phyloP scores from a whole-genome alignment of 1,140 invertebrate genomes.

The Danaus melanippus region DNA sequence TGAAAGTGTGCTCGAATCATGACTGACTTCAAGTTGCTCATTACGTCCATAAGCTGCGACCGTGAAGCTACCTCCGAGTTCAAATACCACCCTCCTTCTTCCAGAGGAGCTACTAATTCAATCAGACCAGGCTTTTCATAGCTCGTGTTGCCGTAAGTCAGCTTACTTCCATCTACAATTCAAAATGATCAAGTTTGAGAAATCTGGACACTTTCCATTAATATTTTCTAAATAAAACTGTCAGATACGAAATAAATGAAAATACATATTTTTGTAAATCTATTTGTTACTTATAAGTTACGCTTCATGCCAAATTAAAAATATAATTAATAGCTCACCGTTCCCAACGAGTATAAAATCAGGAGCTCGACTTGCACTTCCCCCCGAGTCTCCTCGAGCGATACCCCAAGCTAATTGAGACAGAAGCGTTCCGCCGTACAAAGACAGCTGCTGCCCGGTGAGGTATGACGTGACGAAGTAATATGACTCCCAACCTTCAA shows the following conservation, averaged over 20 bases:
- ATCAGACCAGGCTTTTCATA: slow-evolving; percentile 72
- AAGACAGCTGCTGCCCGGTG: slow-evolving; percentile 81
- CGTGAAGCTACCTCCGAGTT: slow-evolving; percentile 77
- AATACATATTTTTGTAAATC: slow-evolving; percentile 1
- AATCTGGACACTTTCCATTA: too few species aligned
- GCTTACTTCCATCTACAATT: slow-evolving; percentile 75
- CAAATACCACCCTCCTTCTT: slow-evolving; percentile 84
- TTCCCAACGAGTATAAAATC: slow-evolving; percentile 88
- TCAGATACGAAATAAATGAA: background rate
- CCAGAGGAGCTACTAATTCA: slow-evolving; percentile 76
- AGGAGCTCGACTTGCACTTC: slow-evolving; percentile 85
- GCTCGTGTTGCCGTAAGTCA: slow-evolving; percentile 81
- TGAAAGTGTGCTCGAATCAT: slow-evolving; percentile 94
- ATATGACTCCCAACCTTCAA: slow-evolving; percentile 79
- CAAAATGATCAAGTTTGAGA: too few species aligned
- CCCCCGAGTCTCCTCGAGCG: slow-evolving; percentile 90
- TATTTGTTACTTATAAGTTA: too few species aligned
- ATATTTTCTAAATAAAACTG: too few species aligned
- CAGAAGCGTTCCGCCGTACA: slow-evolving; percentile 87
- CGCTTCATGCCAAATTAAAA: too few species aligned
- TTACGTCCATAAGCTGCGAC: slow-evolving; percentile 85
- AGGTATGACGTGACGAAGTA: slow-evolving; percentile 91
- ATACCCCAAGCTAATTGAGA: slow-evolving; percentile 88
- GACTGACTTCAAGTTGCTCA: slow-evolving; percentile 85
- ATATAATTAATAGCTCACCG: slow-evolving; percentile 27